Evolutionary conservation across 2,113 vertebrate genomes (phyloP).

Genomic region (Spermophilus dauricus): DNA sequence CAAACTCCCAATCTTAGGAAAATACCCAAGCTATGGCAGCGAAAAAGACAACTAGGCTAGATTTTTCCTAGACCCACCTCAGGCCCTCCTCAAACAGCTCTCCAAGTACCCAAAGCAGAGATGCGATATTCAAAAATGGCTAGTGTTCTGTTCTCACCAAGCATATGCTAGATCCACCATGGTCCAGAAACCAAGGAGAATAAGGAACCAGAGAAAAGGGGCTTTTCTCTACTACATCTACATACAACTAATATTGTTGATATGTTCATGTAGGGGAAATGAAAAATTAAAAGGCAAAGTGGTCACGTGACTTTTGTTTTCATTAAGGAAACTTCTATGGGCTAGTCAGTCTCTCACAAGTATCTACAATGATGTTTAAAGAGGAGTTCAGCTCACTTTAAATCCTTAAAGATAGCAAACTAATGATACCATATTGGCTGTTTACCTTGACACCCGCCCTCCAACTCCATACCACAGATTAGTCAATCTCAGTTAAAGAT

Average conservation of each 20-base stretch:
- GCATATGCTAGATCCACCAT: not conserved
- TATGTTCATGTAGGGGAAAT: conserved; percentile 49
- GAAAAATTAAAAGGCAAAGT: conserved; percentile 60
- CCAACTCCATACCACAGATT: conserved; percentile 46
- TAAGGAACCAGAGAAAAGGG: not conserved
- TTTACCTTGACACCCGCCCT: conserved; percentile 15
- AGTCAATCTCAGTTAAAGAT: conserved; percentile 55
- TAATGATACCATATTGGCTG: conserved; percentile 55
- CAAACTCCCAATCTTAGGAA: conserved; percentile 86
- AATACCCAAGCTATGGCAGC: conserved; percentile 82
- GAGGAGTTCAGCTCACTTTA: conserved; percentile 61
- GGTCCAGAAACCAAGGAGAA: not conserved
- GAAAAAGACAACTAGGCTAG: conserved; percentile 59
- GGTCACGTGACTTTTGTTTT: conserved; percentile 40
- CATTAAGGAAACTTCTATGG: conserved; percentile 36
- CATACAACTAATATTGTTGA: conserved; percentile 3
- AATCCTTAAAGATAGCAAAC: conserved; percentile 59
- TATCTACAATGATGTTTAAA: conserved; percentile 40
- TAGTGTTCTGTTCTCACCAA: conserved; percentile 34
- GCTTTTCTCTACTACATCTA: not conserved
- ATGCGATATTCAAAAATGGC: conserved; percentile 52
- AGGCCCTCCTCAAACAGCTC: conserved; percentile 33
- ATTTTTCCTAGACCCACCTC: conserved; percentile 54
- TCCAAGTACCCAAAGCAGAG: conserved; percentile 31
- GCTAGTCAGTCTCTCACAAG: conserved; percentile 29